These are phyloP conservation scores for Gnathonemus longibarbis DNA, from an alignment of 2,113 vertebrate species.

Conservation along the genomic window DNA sequence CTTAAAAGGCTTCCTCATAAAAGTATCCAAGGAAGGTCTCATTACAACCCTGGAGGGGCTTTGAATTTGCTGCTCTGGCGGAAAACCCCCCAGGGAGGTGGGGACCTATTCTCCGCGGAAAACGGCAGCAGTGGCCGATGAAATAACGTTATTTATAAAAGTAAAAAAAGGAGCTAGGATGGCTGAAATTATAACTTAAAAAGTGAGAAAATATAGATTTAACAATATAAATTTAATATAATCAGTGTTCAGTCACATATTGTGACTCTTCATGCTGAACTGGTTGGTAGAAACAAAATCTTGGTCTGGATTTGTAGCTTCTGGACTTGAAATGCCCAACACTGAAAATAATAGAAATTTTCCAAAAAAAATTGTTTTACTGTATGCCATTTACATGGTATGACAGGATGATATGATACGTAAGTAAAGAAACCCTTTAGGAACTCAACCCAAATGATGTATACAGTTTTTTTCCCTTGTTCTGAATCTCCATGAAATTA, in stretches of 20 bases:
- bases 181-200: neutral
- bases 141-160: neutral
- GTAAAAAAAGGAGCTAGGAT: neutral
- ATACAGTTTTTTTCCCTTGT: neutral
- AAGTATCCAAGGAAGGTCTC: neutral
- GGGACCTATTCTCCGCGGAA: neutral
- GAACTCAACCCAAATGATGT: neutral
- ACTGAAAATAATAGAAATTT: neutral
- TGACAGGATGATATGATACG: neutral
- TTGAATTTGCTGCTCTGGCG: neutral
- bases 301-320: no score
- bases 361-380: neutral
- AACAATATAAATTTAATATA: neutral
- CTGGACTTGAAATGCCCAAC: no score
- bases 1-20: neutral
- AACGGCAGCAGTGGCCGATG: neutral
- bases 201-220: neutral
- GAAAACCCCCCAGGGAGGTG: neutral
- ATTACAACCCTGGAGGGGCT: neutral
- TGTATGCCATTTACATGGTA: neutral
- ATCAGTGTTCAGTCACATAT: no score
- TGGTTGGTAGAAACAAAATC: no score
- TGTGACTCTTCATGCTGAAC: no score
- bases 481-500: neutral
- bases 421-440: neutral